phyloP scores from a whole-genome alignment of 64 coral and sea anemone genomes.

The Pocillopora damicornis region DNA sequence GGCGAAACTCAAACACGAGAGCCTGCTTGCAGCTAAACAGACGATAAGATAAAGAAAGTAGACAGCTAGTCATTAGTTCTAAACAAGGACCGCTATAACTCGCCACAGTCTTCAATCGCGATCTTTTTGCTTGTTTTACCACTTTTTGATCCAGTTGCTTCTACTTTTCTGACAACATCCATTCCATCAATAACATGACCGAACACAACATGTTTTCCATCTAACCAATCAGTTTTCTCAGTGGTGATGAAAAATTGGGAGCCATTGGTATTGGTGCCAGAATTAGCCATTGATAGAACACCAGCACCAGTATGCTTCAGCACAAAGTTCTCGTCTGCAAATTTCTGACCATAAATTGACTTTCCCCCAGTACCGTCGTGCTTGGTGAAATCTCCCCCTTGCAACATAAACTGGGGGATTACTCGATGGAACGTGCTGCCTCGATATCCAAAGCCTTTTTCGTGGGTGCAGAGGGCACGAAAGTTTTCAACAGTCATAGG shows the following conservation, averaged over 20 bases:
- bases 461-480: conserved; percentile 90
- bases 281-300: conserved; percentile 94
- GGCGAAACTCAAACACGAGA: too few relatives aligned
- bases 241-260: conserved; percentile 99
- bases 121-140: conserved; percentile 94
- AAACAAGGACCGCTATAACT: conserved; percentile 35
- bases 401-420: conserved; percentile 97
- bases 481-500: conserved; percentile 99
- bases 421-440: conserved; percentile 91
- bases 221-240: conserved; percentile 96
- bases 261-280: conserved; percentile 95
- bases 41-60: too few relatives aligned
- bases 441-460: conserved; percentile 95
- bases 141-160: conserved; percentile 81
- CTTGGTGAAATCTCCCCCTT: conserved; percentile 96
- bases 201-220: conserved; percentile 98
- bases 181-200: conserved; percentile 94
- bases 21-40: too few relatives aligned
- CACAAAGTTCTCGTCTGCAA: conserved; percentile 99
- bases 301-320: conserved; percentile 97
- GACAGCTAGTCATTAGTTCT: too few relatives aligned
- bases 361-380: conserved; percentile 94
- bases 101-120: conserved; percentile 93
- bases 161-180: conserved; percentile 89
- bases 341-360: conserved; percentile 95